A percentile compares a stretch with the other conserved stretches of the same genome.
phyloP scores from a whole-genome alignment of 1,140 invertebrate species.

The Babylonia areolata region DNA sequence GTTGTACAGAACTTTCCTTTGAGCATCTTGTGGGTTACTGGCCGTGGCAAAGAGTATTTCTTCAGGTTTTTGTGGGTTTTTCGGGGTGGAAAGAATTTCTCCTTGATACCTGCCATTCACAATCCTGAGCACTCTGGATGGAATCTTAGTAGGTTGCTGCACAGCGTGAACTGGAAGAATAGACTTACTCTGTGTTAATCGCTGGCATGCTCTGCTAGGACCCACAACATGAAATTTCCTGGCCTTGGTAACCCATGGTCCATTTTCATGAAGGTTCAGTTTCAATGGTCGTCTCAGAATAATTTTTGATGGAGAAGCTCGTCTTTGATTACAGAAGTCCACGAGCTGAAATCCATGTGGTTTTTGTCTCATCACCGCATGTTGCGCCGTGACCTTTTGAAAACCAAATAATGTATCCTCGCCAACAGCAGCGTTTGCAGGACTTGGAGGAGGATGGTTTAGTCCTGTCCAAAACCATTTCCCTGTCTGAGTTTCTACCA shows the following conservation, averaged over 20 bases:
- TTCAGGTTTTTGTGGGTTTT: background rate
- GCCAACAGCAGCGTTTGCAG: too few relatives aligned
- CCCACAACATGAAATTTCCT: too few relatives aligned
- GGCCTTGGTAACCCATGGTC: too few relatives aligned
- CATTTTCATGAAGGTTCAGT: too few relatives aligned
- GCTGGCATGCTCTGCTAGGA: too few relatives aligned
- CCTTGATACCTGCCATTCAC: background rate
- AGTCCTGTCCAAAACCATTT: background rate
- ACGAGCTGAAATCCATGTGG: background rate
- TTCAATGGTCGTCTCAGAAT: background rate
- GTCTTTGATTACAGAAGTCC: background rate
- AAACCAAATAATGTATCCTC: too few relatives aligned
- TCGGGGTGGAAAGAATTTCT: background rate
- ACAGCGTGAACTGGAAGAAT: background rate
- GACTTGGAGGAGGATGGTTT: too few relatives aligned
- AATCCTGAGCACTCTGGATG: background rate
- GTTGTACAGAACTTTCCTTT: too few relatives aligned
- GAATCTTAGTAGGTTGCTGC: background rate
- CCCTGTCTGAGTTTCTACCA: background rate
- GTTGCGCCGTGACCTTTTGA: too few relatives aligned
- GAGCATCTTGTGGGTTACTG: too few relatives aligned
- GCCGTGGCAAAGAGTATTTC: background rate
- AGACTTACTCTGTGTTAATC: background rate
- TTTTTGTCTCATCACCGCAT: too few relatives aligned
- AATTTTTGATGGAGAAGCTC: background rate